Evolutionary conservation across 2,797 vertebrate genomes (phyloP), one percentile per base, ranked within the genome.

Genomic region (Tragopan temminckii): DNA sequence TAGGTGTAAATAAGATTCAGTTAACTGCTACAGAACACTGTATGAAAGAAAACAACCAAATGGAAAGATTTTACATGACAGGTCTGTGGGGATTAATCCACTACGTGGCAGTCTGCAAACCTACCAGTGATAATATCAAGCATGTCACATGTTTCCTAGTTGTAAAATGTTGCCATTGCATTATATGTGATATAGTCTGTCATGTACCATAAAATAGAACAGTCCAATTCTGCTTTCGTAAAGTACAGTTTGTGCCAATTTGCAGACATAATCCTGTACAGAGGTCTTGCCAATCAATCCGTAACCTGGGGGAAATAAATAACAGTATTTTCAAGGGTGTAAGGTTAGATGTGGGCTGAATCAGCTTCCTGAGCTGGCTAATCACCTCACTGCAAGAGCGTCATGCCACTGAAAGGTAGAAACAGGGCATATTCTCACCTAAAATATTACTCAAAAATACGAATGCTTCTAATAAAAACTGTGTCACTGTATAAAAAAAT

Each of bases 21-120:
- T 67, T 64, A 88, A 85, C 53, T 83, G 66, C 83, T 52, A 85
- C 48, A 70, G 84, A 94, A 89, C 57, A 80, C 4, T 50, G 15
- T 67, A 45, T 91, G 61, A 90, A 93, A 86, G 61, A 71, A 96
- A 68, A 64, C 59, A 96, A 90, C 35, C 57, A 79, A 77, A 89
- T 19, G 33, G 79, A 81, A 93, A 89, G 42, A 82, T 78, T 81
- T 92, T 74, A 29, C 10, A 25, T 74, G 70, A 90, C 83, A 78
- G 58, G 59, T 88, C 67, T 2, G 7, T 77, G 86, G 74, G 31
- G 35, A 80, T 87, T 84, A 72, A 86, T 88, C 48, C 36, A 59
- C 18, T 21, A 74, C 5, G 12, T 31, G 53, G 43, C 40, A 33
- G 0, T 2, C 21, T 82, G 27, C 72, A 92, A 85, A 83, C 38